Evolutionary conservation across 2,113 vertebrate species (phyloP), one percentile per base, ranked within the genome.

Genomic region (Gymnogyps californianus): DNA sequence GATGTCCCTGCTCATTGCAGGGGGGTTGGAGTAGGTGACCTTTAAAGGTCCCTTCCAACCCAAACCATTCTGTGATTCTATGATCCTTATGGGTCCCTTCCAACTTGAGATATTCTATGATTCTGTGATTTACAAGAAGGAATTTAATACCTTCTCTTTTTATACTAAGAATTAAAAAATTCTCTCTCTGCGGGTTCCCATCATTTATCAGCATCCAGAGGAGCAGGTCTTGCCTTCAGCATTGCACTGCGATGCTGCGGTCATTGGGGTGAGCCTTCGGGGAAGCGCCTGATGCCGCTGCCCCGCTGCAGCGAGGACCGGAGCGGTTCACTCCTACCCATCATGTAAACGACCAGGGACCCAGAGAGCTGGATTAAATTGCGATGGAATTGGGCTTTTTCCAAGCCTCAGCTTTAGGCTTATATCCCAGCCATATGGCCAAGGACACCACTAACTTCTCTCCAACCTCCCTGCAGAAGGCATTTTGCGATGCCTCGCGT

Each of bases 251-350:
- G 1, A 44, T 66, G 54, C 31, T 55, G 28, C 3, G 5, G 59
- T 88, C 74, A 0, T 28, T 34, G 55, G 34, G 21, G 7, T 57
- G 57, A 92, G 13, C 51, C 13, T 62, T 52, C 2, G 3, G 31
- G 62, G 67, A 44, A 51, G 59, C 22, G 3, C 42, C n/a, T 38
- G 26, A 16, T 42, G 59, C 52, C 1, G 2, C 46, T 59, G 38
- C 29, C 65, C 5, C 2, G 8, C 38, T 54, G 51, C 58, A 34
- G 64, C 0, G 0, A 25, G 55, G 49, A 15, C 47, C 2, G 2
- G 51, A 66, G 13, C 4, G 2, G 6, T 77, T 93, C 19, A 2
- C 18, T 85, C 70, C 59, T 66, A 18, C 64, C 32, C 17, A 10
- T 44, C 62, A 4, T 16, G 34, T n/a, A 34, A 25, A 57, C 0